Evolutionary conservation across 2,797 vertebrate species (phyloP).

Genomic region (Glyptemys insculpta): DNA sequence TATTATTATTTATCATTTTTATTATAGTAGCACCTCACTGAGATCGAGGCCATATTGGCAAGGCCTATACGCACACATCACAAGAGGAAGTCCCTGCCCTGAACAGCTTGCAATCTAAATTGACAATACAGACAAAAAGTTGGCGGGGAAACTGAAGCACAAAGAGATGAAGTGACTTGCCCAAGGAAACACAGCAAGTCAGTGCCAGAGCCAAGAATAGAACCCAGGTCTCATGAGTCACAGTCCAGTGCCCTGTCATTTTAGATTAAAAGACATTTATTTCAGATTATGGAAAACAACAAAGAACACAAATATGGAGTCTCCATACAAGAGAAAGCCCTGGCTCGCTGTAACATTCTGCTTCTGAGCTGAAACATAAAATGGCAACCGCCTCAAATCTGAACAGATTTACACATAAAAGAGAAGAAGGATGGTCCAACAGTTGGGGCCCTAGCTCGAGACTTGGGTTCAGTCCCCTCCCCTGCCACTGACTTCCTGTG

Average conservation of each 20-base stretch:
- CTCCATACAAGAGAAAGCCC: no score
- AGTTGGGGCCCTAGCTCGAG: neutral
- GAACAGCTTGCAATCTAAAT: neutral
- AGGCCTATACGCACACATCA: neutral
- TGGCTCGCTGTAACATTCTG: neutral
- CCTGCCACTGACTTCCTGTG: neutral
- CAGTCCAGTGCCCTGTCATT: neutral
- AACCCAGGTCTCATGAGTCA: no score
- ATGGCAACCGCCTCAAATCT: neutral
- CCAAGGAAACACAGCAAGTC: neutral
- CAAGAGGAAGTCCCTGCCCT: neutral
- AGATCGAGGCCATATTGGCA: neutral
- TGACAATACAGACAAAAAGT: neutral
- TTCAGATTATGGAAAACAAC: neutral
- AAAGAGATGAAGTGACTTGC: neutral
- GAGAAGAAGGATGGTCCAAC: neutral
- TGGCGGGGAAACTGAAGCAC: accelerated
- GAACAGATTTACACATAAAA: neutral
- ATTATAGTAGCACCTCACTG: neutral
- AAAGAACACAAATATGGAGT: neutral
- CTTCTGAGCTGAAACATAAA: neutral
- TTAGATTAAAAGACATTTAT: neutral
- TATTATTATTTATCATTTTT: neutral
- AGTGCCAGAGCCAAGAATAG: neutral
- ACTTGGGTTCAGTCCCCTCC: neutral